phyloP scores from a whole-genome alignment of 2,113 vertebrate genomes.

The Nerophis lumbriciformis region DNA sequence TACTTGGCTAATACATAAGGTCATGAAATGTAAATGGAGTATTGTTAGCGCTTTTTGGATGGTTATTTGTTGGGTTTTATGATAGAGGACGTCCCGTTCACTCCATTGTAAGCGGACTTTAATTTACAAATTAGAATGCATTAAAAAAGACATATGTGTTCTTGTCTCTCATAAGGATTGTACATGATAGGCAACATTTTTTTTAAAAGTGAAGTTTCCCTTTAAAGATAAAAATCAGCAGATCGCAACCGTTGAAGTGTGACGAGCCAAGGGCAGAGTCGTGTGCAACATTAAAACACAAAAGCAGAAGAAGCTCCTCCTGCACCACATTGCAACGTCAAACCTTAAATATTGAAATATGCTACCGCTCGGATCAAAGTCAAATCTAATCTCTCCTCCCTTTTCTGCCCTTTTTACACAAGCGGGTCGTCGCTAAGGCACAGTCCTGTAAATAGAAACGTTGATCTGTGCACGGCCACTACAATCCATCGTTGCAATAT shows the following conservation, averaged over 20 bases:
- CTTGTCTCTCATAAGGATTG: no score
- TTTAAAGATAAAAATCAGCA: not conserved
- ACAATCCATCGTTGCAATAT: conserved; percentile 23
- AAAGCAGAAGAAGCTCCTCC: conserved; percentile 26
- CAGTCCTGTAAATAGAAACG: conserved; percentile 39
- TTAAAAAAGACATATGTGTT: no score
- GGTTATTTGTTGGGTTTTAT: no score
- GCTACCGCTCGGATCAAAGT: conserved; percentile 11
- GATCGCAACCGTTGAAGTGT: not conserved
- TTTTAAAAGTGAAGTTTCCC: no score
- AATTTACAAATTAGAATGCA: no score
- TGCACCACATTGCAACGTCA: conserved; percentile 30
- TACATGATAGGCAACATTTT: no score
- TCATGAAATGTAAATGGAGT: no score
- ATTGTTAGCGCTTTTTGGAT: no score
- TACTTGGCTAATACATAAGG: no score
- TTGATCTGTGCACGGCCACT: conserved; percentile 41
- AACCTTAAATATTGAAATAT: conserved; percentile 17
- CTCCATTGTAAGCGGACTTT: no score
- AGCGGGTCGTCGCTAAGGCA: conserved; percentile 67
- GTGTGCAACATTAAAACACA: not conserved
- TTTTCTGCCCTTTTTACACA: conserved; percentile 30
- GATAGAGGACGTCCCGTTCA: no score
- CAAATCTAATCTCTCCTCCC: conserved; percentile 15
- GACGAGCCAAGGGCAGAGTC: not conserved